A percentile compares a stretch with the other conserved stretches of the same genome.
These are phyloP conservation scores for Lepus townsendii DNA, from an alignment of 2,797 vertebrate species.

Conservation along the genomic window DNA sequence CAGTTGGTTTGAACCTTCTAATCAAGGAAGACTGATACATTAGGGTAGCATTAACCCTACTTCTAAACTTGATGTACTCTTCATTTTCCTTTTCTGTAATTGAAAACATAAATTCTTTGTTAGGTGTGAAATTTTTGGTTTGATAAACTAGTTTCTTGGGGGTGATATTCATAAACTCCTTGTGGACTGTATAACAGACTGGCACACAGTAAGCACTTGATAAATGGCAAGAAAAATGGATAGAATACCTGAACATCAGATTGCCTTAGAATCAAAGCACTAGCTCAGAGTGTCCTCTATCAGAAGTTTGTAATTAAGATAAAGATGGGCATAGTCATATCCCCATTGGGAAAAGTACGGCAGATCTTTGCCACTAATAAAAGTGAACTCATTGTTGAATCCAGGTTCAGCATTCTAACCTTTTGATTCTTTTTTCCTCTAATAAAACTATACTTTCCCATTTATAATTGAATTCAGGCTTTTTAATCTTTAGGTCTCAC, in stretches of 20 bases:
- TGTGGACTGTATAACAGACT: neutral
- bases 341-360: neutral
- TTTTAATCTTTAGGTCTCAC: conserved; percentile 47
- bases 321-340: conserved; percentile 30
- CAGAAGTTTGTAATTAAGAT: conserved; percentile 53
- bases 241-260: conserved; percentile 33
- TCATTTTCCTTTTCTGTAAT: conserved; percentile 58
- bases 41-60: neutral
- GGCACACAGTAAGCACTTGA: conserved; percentile 16
- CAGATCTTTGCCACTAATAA: conserved; percentile 54
- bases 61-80: conserved; percentile 58
- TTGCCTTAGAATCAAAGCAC: conserved; percentile 58
- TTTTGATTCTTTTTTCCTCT: conserved; percentile 36
- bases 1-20: conserved; percentile 55
- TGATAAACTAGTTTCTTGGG: conserved; percentile 38
- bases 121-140: conserved; percentile 22
- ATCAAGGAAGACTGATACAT: neutral
- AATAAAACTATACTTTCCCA: neutral
- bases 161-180: neutral
- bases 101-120: conserved; percentile 38
- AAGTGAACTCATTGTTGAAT: conserved; percentile 39
- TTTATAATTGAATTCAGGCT: conserved; percentile 39
- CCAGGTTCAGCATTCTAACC: neutral
- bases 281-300: conserved; percentile 38
- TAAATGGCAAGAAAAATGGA: conserved; percentile 18